A percentile compares a stretch with the other conserved stretches of the same genome.
Evolutionary conservation across 1,140 invertebrate species (phyloP).

Genomic region (Acyrthosiphon pisum): DNA sequence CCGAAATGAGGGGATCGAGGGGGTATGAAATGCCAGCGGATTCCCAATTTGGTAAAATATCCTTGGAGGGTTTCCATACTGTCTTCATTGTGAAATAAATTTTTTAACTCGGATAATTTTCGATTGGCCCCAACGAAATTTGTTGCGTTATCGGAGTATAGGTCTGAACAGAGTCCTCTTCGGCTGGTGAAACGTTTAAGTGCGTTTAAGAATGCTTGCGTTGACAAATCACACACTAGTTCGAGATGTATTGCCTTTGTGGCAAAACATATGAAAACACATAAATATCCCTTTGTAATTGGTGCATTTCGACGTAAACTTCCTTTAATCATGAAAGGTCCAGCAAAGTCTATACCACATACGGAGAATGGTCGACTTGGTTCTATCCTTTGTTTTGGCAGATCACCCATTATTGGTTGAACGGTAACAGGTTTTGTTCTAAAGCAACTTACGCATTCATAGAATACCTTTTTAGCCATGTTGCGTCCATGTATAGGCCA

Average conservation of each 20-base stretch:
- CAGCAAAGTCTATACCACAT: slow-evolving; percentile 37
- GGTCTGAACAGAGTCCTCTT: slow-evolving; percentile 61
- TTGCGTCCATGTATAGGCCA: not conserved
- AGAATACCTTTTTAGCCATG: not conserved
- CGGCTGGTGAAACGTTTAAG: slow-evolving; percentile 62
- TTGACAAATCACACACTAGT: too few relatives aligned
- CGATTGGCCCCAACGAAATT: too few relatives aligned
- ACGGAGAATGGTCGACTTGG: not conserved
- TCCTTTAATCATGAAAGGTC: slow-evolving; percentile 5
- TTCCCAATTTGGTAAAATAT: too few relatives aligned
- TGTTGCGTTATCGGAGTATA: slow-evolving; percentile 62
- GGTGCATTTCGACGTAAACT: not conserved
- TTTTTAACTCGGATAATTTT: too few relatives aligned
- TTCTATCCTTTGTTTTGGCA: not conserved
- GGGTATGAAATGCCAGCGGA: too few relatives aligned
- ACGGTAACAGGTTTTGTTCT: not conserved
- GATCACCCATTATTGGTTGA: too few relatives aligned
- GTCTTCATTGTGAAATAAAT: too few relatives aligned
- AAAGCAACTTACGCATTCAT: not conserved
- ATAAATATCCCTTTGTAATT: slow-evolving; percentile 60
- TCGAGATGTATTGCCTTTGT: too few relatives aligned
- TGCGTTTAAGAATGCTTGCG: slow-evolving; percentile 57
- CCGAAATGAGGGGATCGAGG: too few relatives aligned
- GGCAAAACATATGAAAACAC: slow-evolving; percentile 31
- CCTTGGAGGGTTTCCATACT: too few relatives aligned